These are phyloP conservation scores for Aramus guarauna DNA, from an alignment of 2,113 vertebrate genomes.

Conservation along the genomic window DNA sequence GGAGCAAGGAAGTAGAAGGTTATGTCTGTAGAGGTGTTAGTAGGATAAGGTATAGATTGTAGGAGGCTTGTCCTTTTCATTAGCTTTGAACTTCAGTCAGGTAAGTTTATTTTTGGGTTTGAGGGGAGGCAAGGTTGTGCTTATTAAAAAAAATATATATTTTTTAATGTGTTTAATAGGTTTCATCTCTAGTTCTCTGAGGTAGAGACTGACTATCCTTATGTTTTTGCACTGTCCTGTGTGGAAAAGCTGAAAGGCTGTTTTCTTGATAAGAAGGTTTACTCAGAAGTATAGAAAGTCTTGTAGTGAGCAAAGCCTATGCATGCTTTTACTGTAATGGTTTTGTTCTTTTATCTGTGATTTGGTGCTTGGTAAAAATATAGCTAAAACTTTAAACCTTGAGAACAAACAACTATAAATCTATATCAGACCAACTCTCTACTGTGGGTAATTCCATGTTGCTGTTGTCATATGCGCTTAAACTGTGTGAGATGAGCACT, in stretches of 20 bases:
- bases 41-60: accelerated
- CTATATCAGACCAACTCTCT: not conserved
- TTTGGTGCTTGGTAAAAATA: not conserved
- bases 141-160: not conserved
- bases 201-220: not conserved
- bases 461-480: not conserved
- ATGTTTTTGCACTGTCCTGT: accelerated
- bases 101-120: not conserved
- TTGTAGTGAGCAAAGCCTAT: not conserved
- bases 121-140: accelerated
- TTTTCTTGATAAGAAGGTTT: not conserved
- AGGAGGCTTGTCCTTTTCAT: not conserved
- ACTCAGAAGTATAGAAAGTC: too few relatives aligned
- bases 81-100: not conserved
- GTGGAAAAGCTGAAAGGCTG: not conserved
- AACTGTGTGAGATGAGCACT: accelerated
- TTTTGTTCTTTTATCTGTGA: not conserved
- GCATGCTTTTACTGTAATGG: not conserved
- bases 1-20: not conserved
- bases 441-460: not conserved
- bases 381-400: not conserved
- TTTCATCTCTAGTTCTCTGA: not conserved
- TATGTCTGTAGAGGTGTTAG: accelerated
- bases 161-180: not conserved
- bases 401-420: not conserved